A percentile compares a stretch with the other conserved stretches of the same genome.
phyloP scores from a whole-genome alignment of 2,113 vertebrate genomes.

The Herpetotheres cachinnans region DNA sequence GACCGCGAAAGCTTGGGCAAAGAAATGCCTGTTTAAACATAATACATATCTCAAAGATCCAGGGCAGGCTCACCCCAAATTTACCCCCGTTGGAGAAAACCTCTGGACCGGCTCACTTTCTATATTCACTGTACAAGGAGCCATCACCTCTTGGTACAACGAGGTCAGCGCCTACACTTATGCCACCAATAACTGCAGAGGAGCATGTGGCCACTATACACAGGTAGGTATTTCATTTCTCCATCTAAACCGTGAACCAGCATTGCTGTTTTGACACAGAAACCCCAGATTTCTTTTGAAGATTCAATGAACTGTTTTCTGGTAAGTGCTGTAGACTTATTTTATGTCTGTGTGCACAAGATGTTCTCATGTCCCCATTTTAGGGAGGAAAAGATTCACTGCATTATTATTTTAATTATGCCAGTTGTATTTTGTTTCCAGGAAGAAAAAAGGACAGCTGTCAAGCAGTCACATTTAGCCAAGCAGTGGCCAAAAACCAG shows the following conservation, averaged over 20 bases:
- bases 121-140: background rate
- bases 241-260: background rate
- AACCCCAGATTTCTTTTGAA: background rate
- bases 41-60: background rate
- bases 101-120: conserved; percentile 42
- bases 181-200: background rate
- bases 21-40: conserved; percentile 37
- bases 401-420: background rate
- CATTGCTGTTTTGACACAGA: background rate
- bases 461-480: background rate
- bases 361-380: background rate
- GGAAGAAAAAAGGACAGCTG: background rate
- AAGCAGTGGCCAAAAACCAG: background rate
- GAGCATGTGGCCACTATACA: conserved; percentile 46
- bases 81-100: conserved; percentile 39
- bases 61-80: conserved; percentile 48
- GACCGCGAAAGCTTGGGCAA: conserved; percentile 44
- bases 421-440: background rate
- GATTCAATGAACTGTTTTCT: background rate
- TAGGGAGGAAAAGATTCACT: background rate
- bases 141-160: background rate
- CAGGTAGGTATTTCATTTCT: conserved; percentile 45
- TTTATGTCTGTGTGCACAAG: background rate
- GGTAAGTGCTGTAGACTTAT: background rate
- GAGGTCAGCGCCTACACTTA: background rate